Evolutionary conservation across 1,140 invertebrate genomes (phyloP), one percentile per base, ranked within the genome.

Genomic region (Octopus sinensis): DNA sequence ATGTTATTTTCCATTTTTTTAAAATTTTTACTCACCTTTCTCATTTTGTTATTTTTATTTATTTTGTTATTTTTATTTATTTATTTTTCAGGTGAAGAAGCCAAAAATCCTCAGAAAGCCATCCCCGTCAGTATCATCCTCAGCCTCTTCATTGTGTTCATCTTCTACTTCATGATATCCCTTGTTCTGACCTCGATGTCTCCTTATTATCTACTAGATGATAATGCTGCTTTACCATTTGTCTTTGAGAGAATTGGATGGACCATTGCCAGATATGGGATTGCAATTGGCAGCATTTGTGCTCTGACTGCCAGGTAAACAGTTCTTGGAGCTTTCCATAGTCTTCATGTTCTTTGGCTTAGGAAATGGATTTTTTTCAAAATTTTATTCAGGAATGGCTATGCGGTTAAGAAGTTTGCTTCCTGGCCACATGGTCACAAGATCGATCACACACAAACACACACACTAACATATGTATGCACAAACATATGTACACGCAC

Each of bases 131-230:
- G 95, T 17, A 97, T 97, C 79, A 93, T 96, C 10, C 86, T 96
- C 3, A 96, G 95, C 0, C 90, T 97, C 12, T 88, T 93, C 0
- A 93, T 95, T 54, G 94, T 96, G 51, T 96, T 96, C 85, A 83
- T 94, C 5, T 94, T 95, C 0, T 97, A 97, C 90, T 96, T 96
- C 90, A 94, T 95, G 51, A 94, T 97, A 9, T 95, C 96, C 0
- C 94, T 94, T 0, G 94, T 97, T 0, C 88, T 97, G n/a, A 98
- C 96, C 0, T 93, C 98, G 92, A 96, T 97, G 94, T 93, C 94
- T 92, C 96, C 97, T 0, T 98, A 97, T 89, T 98, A 95, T 88
- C 87, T 93, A 43, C 95, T 96, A 93, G 93, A 96, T 90, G 89
- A 91, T 5, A 92, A 95, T 84, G 96, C 96, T 0, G 96, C 96